phyloP scores from a whole-genome alignment of 2,113 vertebrate species.

The Grammomys surdaster region DNA sequence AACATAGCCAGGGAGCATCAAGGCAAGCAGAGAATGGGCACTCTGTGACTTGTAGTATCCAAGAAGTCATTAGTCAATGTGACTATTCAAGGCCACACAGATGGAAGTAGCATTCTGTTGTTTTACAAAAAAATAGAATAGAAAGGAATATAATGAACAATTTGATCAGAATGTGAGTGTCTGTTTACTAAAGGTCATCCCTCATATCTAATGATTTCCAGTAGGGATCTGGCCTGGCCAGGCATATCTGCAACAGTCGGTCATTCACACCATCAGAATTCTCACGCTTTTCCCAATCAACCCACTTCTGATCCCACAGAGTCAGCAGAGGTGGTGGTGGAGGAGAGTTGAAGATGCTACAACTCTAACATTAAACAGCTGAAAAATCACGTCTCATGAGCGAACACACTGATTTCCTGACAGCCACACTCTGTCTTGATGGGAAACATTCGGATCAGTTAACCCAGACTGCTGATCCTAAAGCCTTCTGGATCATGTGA shows the following conservation, averaged over 20 bases:
- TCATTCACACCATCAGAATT: neutral
- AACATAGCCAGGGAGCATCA: neutral
- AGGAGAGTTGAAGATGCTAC: neutral
- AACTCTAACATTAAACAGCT: neutral
- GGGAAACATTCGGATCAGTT: neutral
- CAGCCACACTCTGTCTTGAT: neutral
- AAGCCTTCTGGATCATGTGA: neutral
- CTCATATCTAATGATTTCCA: neutral
- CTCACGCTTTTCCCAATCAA: neutral
- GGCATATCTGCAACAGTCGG: neutral
- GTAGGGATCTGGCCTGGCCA: too few relatives aligned
- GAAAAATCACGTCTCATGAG: neutral
- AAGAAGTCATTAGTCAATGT: neutral
- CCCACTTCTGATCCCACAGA: neutral
- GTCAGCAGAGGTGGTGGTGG: neutral
- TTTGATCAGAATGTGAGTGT: neutral
- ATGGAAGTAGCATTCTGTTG: neutral
- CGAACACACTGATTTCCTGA: neutral
- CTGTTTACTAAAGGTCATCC: neutral
- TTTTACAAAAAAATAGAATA: neutral
- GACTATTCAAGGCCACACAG: neutral
- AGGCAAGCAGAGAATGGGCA: neutral
- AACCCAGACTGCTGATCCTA: neutral
- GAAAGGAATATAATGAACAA: neutral
- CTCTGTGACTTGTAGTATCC: rapidly evolving